A percentile compares a stretch with the other conserved stretches of the same genome.
Evolutionary conservation across 2,888 invertebrate genomes (phyloP).

Genomic region (Pycnomerus fuliginosus): DNA sequence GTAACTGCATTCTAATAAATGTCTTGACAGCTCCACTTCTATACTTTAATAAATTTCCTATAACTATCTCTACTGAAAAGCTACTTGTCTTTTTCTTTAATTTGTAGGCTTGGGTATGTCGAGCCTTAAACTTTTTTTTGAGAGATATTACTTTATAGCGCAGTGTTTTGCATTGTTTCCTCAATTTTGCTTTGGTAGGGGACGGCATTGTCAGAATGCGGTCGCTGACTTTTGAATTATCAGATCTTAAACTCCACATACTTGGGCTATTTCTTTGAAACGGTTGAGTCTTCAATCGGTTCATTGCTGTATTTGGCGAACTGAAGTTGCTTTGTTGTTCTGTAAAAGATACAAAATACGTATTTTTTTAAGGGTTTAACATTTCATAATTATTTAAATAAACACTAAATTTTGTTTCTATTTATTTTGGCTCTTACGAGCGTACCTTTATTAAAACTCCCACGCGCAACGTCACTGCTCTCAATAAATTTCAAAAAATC

Average conservation of each 20-base stretch:
- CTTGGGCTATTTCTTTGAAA: not conserved
- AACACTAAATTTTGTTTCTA: no score
- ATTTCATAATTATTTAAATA: no score
- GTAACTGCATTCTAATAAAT: not conserved
- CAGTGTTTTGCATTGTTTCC: no score
- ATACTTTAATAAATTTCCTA: not conserved
- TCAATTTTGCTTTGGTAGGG: not conserved
- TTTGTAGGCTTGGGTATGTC: not conserved
- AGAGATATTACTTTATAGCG: not conserved
- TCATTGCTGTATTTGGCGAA: no score
- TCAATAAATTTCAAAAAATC: no score
- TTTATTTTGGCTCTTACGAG: no score
- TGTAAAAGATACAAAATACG: no score
- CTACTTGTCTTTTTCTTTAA: not conserved
- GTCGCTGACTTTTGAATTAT: constrained; percentile 1
- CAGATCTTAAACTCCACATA: not conserved
- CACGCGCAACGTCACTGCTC: no score
- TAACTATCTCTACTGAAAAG: not conserved
- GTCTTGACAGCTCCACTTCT: not conserved
- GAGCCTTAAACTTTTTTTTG: not conserved
- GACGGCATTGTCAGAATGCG: not conserved
- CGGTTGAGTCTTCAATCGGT: no score
- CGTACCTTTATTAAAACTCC: no score
- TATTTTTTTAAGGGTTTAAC: no score
- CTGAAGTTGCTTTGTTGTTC: no score